phyloP scores from a whole-genome alignment of 2,888 invertebrate species.

The Griposia aprilina region DNA sequence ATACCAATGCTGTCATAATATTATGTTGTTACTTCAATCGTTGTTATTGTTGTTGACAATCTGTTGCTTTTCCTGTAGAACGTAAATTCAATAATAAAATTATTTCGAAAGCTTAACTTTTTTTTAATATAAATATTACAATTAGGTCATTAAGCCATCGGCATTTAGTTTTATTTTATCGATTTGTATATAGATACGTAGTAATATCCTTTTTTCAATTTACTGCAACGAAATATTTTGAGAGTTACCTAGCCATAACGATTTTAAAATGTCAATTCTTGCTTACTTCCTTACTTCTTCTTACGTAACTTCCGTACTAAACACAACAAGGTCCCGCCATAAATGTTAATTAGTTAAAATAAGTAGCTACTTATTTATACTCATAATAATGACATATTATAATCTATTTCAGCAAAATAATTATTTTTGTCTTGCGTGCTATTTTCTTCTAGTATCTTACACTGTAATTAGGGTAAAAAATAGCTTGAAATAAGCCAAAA shows the following conservation, averaged over 20 bases:
- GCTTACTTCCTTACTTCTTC: background rate
- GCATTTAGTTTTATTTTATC: background rate
- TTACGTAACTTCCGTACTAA: conserved; percentile 25
- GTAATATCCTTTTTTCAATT: background rate
- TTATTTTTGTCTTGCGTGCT: background rate
- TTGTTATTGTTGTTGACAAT: conserved; percentile 35
- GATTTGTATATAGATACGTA: background rate
- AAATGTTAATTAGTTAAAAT: background rate
- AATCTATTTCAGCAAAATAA: conserved; percentile 12
- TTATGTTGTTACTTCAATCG: conserved; percentile 20
- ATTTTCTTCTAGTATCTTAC: background rate
- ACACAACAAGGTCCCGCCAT: conserved; percentile 3
- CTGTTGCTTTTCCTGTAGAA: conserved; percentile 11
- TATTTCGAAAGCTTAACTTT: background rate
- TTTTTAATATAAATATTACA: background rate
- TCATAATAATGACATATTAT: background rate
- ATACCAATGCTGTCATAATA: conserved; percentile 32
- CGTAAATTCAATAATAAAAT: conserved; percentile 7
- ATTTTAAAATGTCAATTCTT: background rate
- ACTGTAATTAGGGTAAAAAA: background rate
- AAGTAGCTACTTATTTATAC: background rate
- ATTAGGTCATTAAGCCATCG: background rate
- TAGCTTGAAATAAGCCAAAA: background rate
- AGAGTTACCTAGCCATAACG: background rate
- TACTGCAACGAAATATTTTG: background rate